These are phyloP conservation scores for Strigamia transsilvanica DNA, from an alignment of 2,888 invertebrate species.

Conservation along the genomic window DNA sequence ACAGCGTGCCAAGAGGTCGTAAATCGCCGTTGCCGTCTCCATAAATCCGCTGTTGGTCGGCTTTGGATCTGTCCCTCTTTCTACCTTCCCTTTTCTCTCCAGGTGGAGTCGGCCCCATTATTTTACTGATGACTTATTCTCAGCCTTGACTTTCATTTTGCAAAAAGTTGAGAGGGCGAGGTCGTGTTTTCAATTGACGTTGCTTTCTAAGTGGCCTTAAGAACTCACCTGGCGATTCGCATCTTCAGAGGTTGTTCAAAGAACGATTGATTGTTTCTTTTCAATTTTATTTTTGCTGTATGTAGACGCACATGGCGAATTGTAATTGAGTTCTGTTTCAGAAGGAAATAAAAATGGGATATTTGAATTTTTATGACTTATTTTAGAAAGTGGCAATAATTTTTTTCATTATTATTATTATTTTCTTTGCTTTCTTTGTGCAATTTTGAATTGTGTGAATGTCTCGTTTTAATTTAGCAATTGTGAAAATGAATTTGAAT, in stretches of 20 bases:
- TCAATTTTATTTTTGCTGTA: not conserved
- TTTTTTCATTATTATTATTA: not conserved
- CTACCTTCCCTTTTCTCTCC: slow-evolving; percentile 25
- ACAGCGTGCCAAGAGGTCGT: slow-evolving; percentile 39
- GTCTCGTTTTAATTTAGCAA: slow-evolving; percentile 36
- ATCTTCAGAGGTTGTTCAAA: not conserved
- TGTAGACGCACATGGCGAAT: not conserved
- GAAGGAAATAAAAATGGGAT: too few relatives aligned
- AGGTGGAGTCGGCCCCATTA: slow-evolving; percentile 50
- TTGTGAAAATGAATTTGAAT: slow-evolving; percentile 39
- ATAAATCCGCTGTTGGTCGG: slow-evolving; percentile 40
- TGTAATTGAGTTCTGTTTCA: not conserved
- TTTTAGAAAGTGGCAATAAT: not conserved
- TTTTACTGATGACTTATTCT: slow-evolving; percentile 51
- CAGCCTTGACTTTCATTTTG: slow-evolving; percentile 31
- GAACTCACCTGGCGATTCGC: slow-evolving; percentile 23
- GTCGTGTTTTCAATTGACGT: slow-evolving; percentile 36
- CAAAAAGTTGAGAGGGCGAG: slow-evolving; percentile 37
- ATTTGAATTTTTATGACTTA: not conserved
- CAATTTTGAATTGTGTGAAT: slow-evolving; percentile 34
- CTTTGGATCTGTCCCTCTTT: not conserved
- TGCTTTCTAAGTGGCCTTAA: slow-evolving; percentile 17
- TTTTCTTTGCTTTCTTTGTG: not conserved
- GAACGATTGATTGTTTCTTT: too few relatives aligned
- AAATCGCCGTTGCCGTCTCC: slow-evolving; percentile 39